Evolutionary conservation across 64 coral and sea anemone genomes (phyloP).

Genomic region (Montipora efflorescens): DNA sequence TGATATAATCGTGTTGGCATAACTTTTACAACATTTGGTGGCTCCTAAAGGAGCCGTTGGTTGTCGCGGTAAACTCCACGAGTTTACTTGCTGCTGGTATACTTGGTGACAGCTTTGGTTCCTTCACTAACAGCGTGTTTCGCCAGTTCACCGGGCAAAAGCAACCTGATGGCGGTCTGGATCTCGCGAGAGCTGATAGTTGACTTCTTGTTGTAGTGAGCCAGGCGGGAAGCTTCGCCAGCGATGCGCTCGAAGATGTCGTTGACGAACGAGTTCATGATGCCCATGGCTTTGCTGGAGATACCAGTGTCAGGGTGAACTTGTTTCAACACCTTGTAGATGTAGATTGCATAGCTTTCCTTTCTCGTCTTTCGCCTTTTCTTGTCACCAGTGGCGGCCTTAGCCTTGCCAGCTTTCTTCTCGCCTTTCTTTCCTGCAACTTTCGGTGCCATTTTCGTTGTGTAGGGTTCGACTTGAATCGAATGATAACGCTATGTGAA

Average conservation of each 20-base stretch:
- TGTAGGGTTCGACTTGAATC: neutral
- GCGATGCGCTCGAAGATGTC: conserved; percentile 87
- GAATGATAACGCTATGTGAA: neutral
- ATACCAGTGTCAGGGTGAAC: conserved; percentile 71
- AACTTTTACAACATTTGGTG: no score
- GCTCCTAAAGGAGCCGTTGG: no score
- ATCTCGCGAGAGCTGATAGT: conserved; percentile 58
- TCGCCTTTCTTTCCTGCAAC: conserved; percentile 51
- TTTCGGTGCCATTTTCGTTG: neutral
- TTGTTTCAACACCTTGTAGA: conserved; percentile 71
- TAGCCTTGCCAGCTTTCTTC: conserved; percentile 48
- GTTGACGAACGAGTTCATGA: conserved; percentile 85
- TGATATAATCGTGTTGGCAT: no score
- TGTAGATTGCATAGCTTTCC: conserved; percentile 74
- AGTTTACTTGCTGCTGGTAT: conserved; percentile 58
- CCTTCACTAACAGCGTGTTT: conserved; percentile 57
- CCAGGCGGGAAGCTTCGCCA: conserved; percentile 51
- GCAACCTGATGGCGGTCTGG: conserved; percentile 56
- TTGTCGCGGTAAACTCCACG: no score
- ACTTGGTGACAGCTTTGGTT: conserved; percentile 57
- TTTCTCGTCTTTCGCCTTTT: conserved; percentile 35
- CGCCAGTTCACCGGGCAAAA: conserved; percentile 48
- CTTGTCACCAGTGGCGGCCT: conserved; percentile 24
- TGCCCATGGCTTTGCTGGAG: conserved; percentile 74
- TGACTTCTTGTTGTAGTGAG: conserved; percentile 72